Conservation (phyloP, 1,140 invertebrate genomes). For the Chrysopa pallens region DNA sequence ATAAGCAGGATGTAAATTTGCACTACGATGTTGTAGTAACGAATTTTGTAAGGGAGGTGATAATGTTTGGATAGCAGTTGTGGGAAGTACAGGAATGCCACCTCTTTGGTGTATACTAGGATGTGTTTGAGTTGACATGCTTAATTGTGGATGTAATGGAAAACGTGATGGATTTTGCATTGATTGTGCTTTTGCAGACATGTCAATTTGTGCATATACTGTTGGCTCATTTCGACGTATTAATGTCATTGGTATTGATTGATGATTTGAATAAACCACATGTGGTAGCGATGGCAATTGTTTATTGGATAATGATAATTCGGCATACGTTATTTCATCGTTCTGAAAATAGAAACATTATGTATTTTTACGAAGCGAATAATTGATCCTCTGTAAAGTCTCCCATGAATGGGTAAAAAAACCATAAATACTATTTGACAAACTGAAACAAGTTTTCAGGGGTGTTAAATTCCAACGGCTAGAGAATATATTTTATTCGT, state of each 20-base stretch:
- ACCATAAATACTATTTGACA: no score
- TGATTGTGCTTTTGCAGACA: slow-evolving; percentile 15
- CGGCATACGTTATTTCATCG: slow-evolving; percentile 30
- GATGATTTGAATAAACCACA: slow-evolving; percentile 20
- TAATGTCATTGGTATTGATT: slow-evolving; percentile 18
- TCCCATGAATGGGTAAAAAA: no score
- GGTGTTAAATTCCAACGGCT: no score
- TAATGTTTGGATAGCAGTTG: slow-evolving; percentile 12
- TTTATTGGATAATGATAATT: slow-evolving; percentile 25
- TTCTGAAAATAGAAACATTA: slow-evolving; percentile 14
- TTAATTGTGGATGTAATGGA: slow-evolving; percentile 16
- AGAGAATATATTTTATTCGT: no score
- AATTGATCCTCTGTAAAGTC: no score
- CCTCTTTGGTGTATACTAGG: slow-evolving; percentile 14
- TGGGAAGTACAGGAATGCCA: background rate
- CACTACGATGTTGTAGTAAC: background rate
- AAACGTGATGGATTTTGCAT: slow-evolving; percentile 13
- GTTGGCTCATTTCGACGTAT: slow-evolving; percentile 22
- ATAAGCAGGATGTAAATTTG: slow-evolving; percentile 1
- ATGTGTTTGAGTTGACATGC: slow-evolving; percentile 18
- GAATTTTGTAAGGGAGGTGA: slow-evolving; percentile 9
- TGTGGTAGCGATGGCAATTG: slow-evolving; percentile 22
- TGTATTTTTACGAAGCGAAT: no score
- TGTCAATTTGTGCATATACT: slow-evolving; percentile 30
- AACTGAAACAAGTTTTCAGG: no score